Conservation (phyloP, 1,140 invertebrate genomes). For the Drosophila funebris region DNA sequence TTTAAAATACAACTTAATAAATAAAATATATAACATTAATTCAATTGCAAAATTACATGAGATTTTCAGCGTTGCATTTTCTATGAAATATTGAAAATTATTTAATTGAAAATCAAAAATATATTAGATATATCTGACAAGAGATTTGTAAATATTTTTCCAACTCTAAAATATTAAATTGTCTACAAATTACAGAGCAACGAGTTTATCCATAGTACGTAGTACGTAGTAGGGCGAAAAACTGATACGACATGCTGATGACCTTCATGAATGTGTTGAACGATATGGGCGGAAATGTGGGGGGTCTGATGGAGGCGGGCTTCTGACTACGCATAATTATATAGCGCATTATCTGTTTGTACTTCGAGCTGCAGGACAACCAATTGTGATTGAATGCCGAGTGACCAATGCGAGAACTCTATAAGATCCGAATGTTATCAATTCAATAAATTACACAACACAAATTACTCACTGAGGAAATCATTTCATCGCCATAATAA, state of each 20-base stretch:
- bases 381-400: constrained; percentile 70
- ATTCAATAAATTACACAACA: neutral
- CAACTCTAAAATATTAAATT: no score
- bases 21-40: no score
- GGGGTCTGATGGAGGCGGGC: constrained; percentile 67
- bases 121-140: no score
- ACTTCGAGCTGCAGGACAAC: constrained; percentile 53
- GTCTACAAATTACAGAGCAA: no score
- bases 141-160: no score
- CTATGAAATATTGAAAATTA: no score
- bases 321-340: constrained; percentile 72
- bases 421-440: neutral
- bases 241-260: constrained; percentile 76
- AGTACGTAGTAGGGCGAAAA: constrained; percentile 65
- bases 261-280: constrained; percentile 76
- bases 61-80: no score
- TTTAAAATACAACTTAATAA: no score
- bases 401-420: constrained; percentile 65
- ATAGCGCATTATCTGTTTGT: constrained; percentile 57
- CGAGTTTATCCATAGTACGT: constrained; percentile 54
- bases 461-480: constrained; percentile 52
- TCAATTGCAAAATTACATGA: no score
- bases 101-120: no score
- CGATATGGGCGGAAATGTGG: constrained; percentile 71
- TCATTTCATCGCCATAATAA: constrained; percentile 74